Base-by-base conservation (phyloP, 2,888 invertebrate genomes). In the Embidobia sp. region DNA sequence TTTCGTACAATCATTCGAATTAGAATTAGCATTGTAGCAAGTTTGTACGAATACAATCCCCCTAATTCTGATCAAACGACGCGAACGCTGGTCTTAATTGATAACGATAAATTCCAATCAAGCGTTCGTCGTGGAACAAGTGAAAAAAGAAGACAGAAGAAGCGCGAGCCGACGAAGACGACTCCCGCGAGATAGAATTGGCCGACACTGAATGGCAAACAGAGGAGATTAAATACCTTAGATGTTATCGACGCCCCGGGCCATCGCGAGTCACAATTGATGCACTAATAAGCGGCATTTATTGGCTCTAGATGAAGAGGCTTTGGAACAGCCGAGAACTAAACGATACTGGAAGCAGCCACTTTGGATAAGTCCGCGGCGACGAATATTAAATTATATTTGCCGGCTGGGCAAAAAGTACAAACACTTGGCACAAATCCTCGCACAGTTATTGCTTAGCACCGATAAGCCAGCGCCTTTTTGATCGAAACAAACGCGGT, bases 401-500 rank as follows among this genome's bases (percentile, higher is more conserved):
- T 3, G 8, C 7, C 18, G 66, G 40, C 2, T 16, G 33, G 33
- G 16, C 26, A 26, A 33, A 64, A 42, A 40, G 27, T 53, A 42
- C 3, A 22, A 66, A 66, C 55, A 55, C 67, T 67, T 29, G 29
- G 37, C 67, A 48, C 37, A 55, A 40, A 46, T 55, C 35, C 35
- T 46, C 46, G 15, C 33, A 19, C 35, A 8, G 10, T 53, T 48
- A 48, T 67, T 40, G 48, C 48, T 48, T 19, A 40, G 40, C 26
- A 40, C 7, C 31, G 67, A 57, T 48, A 67, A 67, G 19, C 19
- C 27, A 31, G 10, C 19, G 46, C 35, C 29, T 64, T 57, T 55
- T 69, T 37, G n/a, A 69, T 49, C 49, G 27, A 49, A 42, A 70
- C n/a, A 46, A 53, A 35, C 46, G 31, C 46, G 46, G 16, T 53